Evolutionary conservation across 1,140 invertebrate species (phyloP).

Genomic region (Atta colombica): DNA sequence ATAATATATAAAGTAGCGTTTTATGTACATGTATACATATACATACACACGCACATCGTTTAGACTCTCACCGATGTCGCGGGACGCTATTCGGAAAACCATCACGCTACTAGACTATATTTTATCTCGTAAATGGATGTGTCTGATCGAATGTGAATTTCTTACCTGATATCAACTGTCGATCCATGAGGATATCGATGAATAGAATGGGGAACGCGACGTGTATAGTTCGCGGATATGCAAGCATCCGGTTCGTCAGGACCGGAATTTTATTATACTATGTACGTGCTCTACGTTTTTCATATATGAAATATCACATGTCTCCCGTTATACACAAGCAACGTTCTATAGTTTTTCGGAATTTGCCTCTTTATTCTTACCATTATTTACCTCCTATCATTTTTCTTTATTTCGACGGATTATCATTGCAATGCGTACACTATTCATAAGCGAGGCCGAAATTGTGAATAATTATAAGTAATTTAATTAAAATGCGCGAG

Average conservation of each 20-base stretch:
- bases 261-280: constrained; percentile 65
- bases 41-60: background rate
- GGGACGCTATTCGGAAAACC: constrained; percentile 49
- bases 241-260: constrained; percentile 17
- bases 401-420: constrained; percentile 20
- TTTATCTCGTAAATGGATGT: constrained; percentile 69
- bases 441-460: constrained; percentile 6
- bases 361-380: constrained; percentile 23
- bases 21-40: constrained; percentile 6
- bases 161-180: constrained; percentile 65
- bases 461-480: constrained; percentile 2
- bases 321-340: constrained; percentile 13
- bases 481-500: constrained; percentile 18
- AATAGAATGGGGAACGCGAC: constrained; percentile 59
- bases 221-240: constrained; percentile 33
- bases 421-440: constrained; percentile 18
- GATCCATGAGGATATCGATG: constrained; percentile 70
- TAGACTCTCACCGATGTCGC: constrained; percentile 21
- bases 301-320: constrained; percentile 49
- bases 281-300: constrained; percentile 30
- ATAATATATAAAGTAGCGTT: constrained; percentile 34
- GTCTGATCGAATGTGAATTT: constrained; percentile 65
- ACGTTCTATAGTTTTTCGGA: constrained; percentile 13
- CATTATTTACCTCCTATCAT: background rate
- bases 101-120: constrained; percentile 66